A percentile compares a stretch with the other conserved stretches of the same genome.
Evolutionary conservation across 2,113 vertebrate species (phyloP).

Genomic region (Bufo bufo): DNA sequence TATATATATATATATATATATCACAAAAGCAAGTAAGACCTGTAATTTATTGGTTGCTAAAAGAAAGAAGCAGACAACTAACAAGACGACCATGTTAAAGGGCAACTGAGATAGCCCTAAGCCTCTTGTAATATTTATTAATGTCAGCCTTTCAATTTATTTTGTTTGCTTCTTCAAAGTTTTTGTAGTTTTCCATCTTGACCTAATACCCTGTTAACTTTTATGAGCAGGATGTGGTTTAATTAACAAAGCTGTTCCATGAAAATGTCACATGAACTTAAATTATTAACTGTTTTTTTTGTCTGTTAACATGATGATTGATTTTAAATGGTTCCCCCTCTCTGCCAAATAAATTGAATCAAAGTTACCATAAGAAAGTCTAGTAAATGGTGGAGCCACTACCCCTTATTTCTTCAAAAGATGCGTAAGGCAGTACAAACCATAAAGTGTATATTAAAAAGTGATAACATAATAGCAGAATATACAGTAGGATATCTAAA

Average conservation of each 20-base stretch:
- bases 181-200: slow-evolving; percentile 37
- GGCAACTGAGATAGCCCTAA: slow-evolving; percentile 47
- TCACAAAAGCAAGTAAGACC: neutral
- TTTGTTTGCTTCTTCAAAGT: slow-evolving; percentile 47
- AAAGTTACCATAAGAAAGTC: neutral
- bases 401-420: neutral
- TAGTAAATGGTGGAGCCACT: neutral
- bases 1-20: neutral
- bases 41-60: slow-evolving; percentile 46
- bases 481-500: neutral
- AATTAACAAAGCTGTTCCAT: slow-evolving; percentile 51
- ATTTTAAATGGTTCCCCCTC: neutral
- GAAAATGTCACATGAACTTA: slow-evolving; percentile 49
- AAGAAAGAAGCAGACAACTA: slow-evolving; percentile 31
- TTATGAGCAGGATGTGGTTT: slow-evolving; percentile 52
- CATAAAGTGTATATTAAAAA: neutral
- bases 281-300: slow-evolving; percentile 36
- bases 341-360: neutral
- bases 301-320: neutral
- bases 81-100: slow-evolving; percentile 42
- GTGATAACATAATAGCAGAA: neutral
- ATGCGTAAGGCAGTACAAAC: neutral
- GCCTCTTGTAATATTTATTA: slow-evolving; percentile 57
- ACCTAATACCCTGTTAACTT: slow-evolving; percentile 45
- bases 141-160: slow-evolving; percentile 57